phyloP scores from a whole-genome alignment of 2,797 vertebrate species.

The Siniperca undulata region DNA sequence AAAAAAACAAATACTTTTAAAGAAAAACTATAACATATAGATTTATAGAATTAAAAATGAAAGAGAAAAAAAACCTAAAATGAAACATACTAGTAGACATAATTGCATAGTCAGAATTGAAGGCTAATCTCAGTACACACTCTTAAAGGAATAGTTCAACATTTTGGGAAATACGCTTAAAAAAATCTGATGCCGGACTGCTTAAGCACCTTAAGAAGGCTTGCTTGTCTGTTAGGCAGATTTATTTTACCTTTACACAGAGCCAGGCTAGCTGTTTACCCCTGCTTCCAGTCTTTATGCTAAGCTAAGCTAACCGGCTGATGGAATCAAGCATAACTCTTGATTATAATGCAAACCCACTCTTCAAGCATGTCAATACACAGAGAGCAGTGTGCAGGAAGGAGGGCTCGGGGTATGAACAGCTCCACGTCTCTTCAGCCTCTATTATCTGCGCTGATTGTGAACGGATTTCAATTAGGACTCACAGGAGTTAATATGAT shows the following conservation, averaged over 20 bases:
- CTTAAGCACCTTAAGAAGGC: neutral
- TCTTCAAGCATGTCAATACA: conserved; percentile 37
- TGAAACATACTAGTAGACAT: neutral
- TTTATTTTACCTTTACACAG: neutral
- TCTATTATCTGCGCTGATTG: conserved; percentile 73
- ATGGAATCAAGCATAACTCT: conserved; percentile 41
- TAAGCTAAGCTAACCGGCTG: conserved; percentile 6
- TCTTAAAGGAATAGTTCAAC: neutral
- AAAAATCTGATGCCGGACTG: neutral
- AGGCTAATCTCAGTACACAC: neutral
- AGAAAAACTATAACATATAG: neutral
- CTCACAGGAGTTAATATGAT: conserved; percentile 79
- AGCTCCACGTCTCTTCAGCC: conserved; percentile 53
- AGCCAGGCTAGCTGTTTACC: neutral
- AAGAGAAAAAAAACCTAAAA: neutral
- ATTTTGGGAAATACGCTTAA: neutral
- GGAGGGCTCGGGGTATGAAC: conserved; percentile 42
- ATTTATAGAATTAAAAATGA: neutral
- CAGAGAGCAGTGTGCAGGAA: conserved; percentile 28
- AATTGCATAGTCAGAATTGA: neutral
- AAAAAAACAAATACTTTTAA: neutral
- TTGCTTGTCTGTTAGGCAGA: neutral
- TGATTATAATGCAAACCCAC: conserved; percentile 59
- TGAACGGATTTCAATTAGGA: conserved; percentile 81
- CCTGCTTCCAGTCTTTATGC: conserved; percentile 10